Evolutionary conservation across 2,113 vertebrate species (phyloP).

Genomic region (Stigmatopora argus): DNA sequence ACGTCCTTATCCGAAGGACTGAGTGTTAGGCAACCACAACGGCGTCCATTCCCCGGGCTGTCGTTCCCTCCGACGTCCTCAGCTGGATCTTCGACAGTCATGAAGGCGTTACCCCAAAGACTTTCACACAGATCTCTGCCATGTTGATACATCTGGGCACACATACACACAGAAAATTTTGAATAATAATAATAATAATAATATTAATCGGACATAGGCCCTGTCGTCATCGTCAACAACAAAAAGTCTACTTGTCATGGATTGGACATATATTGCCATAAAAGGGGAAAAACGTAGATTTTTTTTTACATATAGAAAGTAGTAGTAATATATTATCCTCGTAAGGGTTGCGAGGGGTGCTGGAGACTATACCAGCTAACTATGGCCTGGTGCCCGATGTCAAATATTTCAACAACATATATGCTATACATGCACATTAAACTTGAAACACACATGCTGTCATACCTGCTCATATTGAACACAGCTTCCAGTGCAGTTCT

Average conservation of each 20-base stretch:
- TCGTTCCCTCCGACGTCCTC: conserved; percentile 24
- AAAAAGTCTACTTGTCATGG: too few species aligned
- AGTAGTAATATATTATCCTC: too few species aligned
- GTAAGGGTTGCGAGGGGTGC: too few species aligned
- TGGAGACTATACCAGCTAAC: too few species aligned
- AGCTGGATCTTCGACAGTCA: conserved; percentile 59
- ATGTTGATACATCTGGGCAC: conserved; percentile 71
- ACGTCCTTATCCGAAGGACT: conserved; percentile 66
- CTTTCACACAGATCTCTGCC: conserved; percentile 76
- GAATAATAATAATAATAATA: too few species aligned
- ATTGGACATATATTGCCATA: too few species aligned
- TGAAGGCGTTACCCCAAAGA: conserved; percentile 69
- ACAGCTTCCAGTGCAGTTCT: conserved; percentile 70
- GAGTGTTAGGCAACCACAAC: conserved; percentile 74
- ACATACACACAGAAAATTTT: not conserved
- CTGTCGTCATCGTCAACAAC: too few species aligned
- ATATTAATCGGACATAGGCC: too few species aligned
- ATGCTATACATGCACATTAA: not conserved
- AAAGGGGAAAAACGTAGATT: too few species aligned
- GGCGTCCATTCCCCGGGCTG: conserved; percentile 19
- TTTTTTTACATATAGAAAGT: too few species aligned
- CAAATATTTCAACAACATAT: not conserved
- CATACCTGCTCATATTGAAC: conserved; percentile 70
- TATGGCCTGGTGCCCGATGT: too few species aligned
- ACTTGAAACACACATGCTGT: not conserved